Base-by-base conservation (phyloP, 2,888 invertebrate genomes). In the Lingula anatina region DNA sequence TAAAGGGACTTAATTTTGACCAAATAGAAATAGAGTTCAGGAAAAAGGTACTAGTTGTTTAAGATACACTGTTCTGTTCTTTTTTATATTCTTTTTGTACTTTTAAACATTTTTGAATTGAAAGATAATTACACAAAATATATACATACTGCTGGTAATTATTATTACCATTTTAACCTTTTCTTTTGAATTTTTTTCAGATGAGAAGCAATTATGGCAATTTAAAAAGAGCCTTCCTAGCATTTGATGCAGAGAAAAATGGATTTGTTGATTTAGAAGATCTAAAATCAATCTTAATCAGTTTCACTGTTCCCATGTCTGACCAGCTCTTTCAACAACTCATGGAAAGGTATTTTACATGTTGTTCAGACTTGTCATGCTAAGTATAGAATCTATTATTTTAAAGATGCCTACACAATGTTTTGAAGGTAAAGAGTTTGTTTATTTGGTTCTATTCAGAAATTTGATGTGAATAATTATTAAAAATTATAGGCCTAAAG, bases 141-240 rank as follows among this genome's bases (percentile, higher is more conserved):
- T n/a, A n/a, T n/a, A n/a, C n/a, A n/a, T n/a, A n/a, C n/a, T n/a
- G n/a, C n/a, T n/a, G n/a, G n/a, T n/a, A n/a, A n/a, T n/a, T n/a
- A n/a, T n/a, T n/a, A n/a, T n/a, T n/a, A n/a, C n/a, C n/a, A n/a
- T n/a, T n/a, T n/a, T n/a, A n/a, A n/a, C n/a, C n/a, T n/a, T 52
- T 62, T 39, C 59, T 73, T 72, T 70, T 73, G 70, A 50, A 73
- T 67, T 73, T 73, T 31, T 53, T 62, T 40, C 59, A 73, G 73
- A 71, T 73, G 70, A 50, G 54, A 20, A 60, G 54, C 15, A 72
- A 73, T 53, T 69, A 69, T 48, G 47, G 60, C 27, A 64, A 63
- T 42, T 50, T 73, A 47, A 73, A 71, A 62, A 66, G 66, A 51
- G 70, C 70, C 21, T 73, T 73, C 44, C 61, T 73, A 56, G 61